A percentile compares a stretch with the other conserved stretches of the same genome.
Evolutionary conservation across 2,888 invertebrate species (phyloP).

Genomic region (Pristionchus arcanus): DNA sequence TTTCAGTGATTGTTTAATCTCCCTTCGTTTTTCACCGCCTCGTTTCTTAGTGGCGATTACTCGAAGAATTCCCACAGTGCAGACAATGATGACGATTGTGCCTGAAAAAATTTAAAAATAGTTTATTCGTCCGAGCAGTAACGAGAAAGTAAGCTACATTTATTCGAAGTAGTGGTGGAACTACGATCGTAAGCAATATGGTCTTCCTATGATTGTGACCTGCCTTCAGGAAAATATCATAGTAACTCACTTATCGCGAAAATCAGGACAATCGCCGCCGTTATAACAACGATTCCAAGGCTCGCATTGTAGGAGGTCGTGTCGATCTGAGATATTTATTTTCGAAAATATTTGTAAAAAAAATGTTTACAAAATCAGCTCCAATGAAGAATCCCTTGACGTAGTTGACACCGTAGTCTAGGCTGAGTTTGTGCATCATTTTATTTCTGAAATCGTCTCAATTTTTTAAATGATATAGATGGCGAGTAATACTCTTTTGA

Average conservation of each 20-base stretch:
- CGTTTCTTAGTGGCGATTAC: not conserved
- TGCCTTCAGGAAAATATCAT: not conserved
- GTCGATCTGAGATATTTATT: not conserved
- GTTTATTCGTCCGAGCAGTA: no score
- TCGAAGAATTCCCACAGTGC: not conserved
- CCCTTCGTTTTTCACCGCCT: not conserved
- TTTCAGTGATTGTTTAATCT: not conserved
- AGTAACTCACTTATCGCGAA: not conserved
- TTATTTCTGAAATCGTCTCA: not conserved
- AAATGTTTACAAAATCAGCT: constrained; percentile 11
- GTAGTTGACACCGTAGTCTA: not conserved
- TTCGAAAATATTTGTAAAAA: not conserved
- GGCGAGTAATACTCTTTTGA: no score
- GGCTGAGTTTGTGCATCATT: not conserved
- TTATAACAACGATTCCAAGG: not conserved
- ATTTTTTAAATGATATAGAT: no score
- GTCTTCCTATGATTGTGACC: no score
- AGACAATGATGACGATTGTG: not conserved
- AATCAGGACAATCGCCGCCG: not conserved
- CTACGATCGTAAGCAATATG: no score
- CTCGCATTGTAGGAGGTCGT: not conserved
- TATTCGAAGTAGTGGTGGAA: no score
- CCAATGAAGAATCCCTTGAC: not conserved
- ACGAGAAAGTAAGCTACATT: not conserved
- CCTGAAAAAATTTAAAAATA: no score